Percentiles rank a stretch among this genome's conserved stretches.
phyloP scores from a whole-genome alignment of 92 coral and sea anemone species.

The Phenganax marumi region DNA sequence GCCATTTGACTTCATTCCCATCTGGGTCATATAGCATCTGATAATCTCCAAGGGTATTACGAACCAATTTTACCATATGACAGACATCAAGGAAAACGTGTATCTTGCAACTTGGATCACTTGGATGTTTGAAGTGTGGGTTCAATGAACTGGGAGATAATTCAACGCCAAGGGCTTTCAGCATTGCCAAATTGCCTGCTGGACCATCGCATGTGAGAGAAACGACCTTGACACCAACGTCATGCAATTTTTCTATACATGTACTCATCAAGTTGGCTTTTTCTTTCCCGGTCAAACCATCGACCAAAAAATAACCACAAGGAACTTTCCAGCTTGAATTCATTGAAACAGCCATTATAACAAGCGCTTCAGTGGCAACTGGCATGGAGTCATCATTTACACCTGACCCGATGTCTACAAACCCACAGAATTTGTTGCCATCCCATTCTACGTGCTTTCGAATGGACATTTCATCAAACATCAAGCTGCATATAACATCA shows the following conservation, averaged over 20 bases:
- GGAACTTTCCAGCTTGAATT: conserved; percentile 35
- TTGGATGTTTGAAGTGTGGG: conserved; percentile 21
- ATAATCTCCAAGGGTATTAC: conserved; percentile 8
- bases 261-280: conserved; percentile 24
- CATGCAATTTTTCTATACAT: conserved; percentile 23
- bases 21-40: not conserved
- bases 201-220: conserved; percentile 47
- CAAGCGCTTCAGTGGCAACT: conserved; percentile 38
- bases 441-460: conserved; percentile 44
- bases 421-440: conserved; percentile 27
- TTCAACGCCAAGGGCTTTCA: conserved; percentile 17
- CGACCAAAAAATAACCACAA: conserved; percentile 28
- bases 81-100: conserved; percentile 32
- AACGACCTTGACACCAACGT: conserved; percentile 31
- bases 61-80: conserved; percentile 14
- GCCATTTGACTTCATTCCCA: conserved; percentile 32
- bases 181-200: conserved; percentile 14
- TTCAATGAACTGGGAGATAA: not conserved
- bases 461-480: conserved; percentile 47
- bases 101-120: conserved; percentile 10
- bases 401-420: conserved; percentile 37
- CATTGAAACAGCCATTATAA: conserved; percentile 36
- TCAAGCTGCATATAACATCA: conserved; percentile 31
- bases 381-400: conserved; percentile 37
- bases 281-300: conserved; percentile 27